These are phyloP conservation scores for Acronicta psi DNA, from an alignment of 2,888 invertebrate genomes.

Conservation along the genomic window DNA sequence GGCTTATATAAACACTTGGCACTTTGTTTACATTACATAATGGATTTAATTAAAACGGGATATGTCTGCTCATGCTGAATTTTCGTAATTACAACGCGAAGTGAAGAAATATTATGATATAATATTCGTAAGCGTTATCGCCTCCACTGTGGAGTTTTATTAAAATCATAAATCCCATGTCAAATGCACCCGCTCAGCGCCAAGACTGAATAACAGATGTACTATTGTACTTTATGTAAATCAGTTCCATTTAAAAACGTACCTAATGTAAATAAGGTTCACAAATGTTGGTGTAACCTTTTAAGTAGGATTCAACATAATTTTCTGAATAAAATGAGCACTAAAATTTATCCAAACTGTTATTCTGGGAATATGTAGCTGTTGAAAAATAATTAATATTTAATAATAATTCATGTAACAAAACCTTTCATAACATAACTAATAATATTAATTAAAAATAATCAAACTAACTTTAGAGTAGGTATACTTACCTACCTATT, in stretches of 20 bases:
- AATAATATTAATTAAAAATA: constrained; percentile 1
- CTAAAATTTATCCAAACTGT: constrained; percentile 26
- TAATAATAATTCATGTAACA: too few relatives aligned
- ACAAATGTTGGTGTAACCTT: constrained; percentile 53
- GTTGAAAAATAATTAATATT: constrained; percentile 40
- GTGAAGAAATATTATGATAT: constrained; percentile 72
- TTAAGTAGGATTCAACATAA: constrained; percentile 30
- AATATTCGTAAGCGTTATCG: constrained; percentile 77
- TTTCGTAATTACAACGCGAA: constrained; percentile 66
- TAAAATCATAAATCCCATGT: constrained; percentile 88
- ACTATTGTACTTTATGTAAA: constrained; percentile 81
- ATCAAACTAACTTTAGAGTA: constrained; percentile 11
- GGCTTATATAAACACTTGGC: constrained; percentile 57
- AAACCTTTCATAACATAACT: constrained; percentile 17
- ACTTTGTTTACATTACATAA: constrained; percentile 63
- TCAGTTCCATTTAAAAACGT: constrained; percentile 67
- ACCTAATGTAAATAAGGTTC: constrained; percentile 63
- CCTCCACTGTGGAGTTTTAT: constrained; percentile 81
- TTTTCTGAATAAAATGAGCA: constrained; percentile 29
- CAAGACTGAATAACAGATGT: constrained; percentile 79
- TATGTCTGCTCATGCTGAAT: constrained; percentile 64
- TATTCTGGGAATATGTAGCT: constrained; percentile 25
- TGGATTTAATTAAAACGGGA: constrained; percentile 68
- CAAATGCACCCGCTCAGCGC: constrained; percentile 84
- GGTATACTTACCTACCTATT: too few relatives aligned